A percentile compares a stretch with the other conserved stretches of the same genome.
Conservation (phyloP, 2,888 invertebrate genomes). For the Drosophila eohydei region DNA sequence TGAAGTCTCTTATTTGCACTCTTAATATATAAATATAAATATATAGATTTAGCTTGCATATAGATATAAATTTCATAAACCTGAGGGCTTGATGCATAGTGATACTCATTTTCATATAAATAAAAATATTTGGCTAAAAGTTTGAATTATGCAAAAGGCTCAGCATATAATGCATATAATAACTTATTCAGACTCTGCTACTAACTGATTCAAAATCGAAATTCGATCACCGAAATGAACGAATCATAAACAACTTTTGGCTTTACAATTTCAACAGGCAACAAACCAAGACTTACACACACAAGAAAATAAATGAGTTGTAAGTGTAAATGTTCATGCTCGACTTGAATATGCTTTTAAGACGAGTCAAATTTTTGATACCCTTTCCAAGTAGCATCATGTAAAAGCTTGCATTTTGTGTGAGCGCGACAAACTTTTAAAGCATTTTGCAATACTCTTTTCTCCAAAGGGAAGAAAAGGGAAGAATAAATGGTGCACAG, state of each 20-base stretch:
- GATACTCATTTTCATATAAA: too few species aligned
- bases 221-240: not conserved
- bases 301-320: not conserved
- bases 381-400: not conserved
- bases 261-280: not conserved
- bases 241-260: not conserved
- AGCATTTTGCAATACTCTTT: not conserved
- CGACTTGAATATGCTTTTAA: not conserved
- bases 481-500: not conserved
- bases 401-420: not conserved
- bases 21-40: too few species aligned
- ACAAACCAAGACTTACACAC: not conserved
- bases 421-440: not conserved
- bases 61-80: too few species aligned
- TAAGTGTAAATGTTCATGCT: not conserved
- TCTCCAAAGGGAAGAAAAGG: not conserved
- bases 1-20: too few species aligned
- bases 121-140: too few species aligned
- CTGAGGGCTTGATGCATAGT: too few species aligned
- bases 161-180: too few species aligned
- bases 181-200: not conserved
- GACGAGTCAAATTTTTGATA: not conserved
- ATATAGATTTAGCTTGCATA: too few species aligned
- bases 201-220: not conserved
- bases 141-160: too few species aligned